phyloP scores from a whole-genome alignment of 2,888 invertebrate genomes.

The Cryptocephalus primarius region DNA sequence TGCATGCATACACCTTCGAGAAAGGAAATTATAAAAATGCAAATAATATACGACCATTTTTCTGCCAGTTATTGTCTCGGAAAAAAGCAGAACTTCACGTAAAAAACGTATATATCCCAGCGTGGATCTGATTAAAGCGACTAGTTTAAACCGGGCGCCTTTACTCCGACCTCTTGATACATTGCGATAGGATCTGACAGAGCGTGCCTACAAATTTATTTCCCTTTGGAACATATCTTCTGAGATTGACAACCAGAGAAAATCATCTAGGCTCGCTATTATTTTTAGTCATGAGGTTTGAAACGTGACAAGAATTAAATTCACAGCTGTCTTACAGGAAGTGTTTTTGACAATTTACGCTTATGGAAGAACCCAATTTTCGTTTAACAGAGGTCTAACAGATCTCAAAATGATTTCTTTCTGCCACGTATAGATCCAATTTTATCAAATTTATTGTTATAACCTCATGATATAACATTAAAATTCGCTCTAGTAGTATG shows the following conservation, averaged over 20 bases:
- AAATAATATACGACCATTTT: constrained; percentile 3
- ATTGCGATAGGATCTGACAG: constrained; percentile 18
- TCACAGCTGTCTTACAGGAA: too few species aligned
- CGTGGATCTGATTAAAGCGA: constrained; percentile 13
- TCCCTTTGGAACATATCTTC: constrained; percentile 18
- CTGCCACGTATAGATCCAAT: too few species aligned
- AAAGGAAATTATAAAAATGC: constrained; percentile 1
- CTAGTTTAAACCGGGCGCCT: constrained; percentile 8
- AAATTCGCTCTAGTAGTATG: too few species aligned
- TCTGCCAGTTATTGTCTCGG: constrained; percentile 1
- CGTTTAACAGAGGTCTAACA: too few species aligned
- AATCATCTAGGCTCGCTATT: neutral
- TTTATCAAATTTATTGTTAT: too few species aligned
- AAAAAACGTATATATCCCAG: constrained; percentile 8
- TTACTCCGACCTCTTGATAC: constrained; percentile 17
- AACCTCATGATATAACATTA: too few species aligned
- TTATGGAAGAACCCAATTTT: too few species aligned
- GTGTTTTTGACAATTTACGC: too few species aligned
- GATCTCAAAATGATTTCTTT: too few species aligned
- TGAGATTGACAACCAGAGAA: constrained; percentile 2
- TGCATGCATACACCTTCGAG: too few species aligned
- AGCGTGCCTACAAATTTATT: constrained; percentile 20
- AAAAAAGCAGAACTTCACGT: constrained; percentile 6
- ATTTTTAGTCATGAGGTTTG: neutral
- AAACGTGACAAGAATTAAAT: too few species aligned